Evolutionary conservation across 2,113 vertebrate species (phyloP).

Genomic region (Neogale vison): DNA sequence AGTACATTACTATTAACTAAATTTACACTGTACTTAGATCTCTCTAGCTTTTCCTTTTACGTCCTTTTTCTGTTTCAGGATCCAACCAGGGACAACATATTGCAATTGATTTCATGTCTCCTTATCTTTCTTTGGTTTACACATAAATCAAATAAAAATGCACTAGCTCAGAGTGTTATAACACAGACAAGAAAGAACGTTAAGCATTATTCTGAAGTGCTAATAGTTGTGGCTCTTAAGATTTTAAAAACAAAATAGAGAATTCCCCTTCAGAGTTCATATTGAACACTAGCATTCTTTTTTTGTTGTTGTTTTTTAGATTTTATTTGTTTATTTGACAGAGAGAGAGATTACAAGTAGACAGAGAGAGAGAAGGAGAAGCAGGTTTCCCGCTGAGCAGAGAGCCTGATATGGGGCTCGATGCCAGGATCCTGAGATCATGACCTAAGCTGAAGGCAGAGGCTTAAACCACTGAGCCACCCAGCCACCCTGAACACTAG

Average conservation of each 20-base stretch:
- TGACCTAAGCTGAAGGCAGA: too few relatives aligned
- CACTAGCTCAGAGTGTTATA: background rate
- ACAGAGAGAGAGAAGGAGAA: too few relatives aligned
- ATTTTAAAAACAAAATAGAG: background rate
- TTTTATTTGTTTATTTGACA: too few relatives aligned
- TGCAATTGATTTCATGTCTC: background rate
- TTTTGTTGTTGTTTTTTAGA: too few relatives aligned
- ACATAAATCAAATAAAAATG: background rate
- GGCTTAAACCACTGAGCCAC: too few relatives aligned
- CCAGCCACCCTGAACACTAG: background rate
- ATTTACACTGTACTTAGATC: background rate
- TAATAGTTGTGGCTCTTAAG: background rate
- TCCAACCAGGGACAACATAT: background rate
- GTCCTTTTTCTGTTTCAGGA: background rate
- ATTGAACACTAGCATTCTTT: background rate
- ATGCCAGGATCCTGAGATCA: too few relatives aligned
- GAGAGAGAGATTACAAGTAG: too few relatives aligned
- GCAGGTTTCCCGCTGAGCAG: too few relatives aligned
- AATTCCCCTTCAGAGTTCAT: background rate
- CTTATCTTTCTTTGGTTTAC: background rate
- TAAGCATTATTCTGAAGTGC: background rate
- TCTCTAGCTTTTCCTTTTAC: background rate
- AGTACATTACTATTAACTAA: background rate
- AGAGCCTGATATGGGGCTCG: too few relatives aligned
- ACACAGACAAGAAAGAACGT: background rate